These are phyloP conservation scores for Coleophora flavipennella DNA, from an alignment of 2,888 invertebrate genomes.

Conservation along the genomic window DNA sequence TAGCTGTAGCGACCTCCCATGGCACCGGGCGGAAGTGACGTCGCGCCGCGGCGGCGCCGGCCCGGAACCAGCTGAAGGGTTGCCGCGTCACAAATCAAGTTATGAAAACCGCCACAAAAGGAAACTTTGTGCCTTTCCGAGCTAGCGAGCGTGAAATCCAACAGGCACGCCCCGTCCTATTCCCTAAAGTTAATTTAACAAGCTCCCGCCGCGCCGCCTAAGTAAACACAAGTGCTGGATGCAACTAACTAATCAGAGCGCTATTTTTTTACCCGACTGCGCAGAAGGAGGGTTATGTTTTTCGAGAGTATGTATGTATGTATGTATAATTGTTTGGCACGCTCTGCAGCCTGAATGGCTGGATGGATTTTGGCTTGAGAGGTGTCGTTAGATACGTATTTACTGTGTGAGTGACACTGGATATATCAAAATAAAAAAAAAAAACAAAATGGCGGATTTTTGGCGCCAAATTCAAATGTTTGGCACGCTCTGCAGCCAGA, in stretches of 20 bases:
- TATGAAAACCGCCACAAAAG: conserved; percentile 71
- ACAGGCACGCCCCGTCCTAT: conserved; percentile 17
- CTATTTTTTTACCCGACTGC: conserved; percentile 19
- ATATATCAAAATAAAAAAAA: too few relatives aligned
- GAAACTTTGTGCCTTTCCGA: conserved; percentile 72
- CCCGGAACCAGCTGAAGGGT: conserved; percentile 66
- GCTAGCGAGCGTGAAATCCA: conserved; percentile 63
- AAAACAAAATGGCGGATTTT: too few relatives aligned
- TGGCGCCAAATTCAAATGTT: too few relatives aligned
- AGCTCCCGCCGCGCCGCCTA: conserved; percentile 20
- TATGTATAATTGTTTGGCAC: too few relatives aligned
- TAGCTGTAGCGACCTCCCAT: conserved; percentile 3
- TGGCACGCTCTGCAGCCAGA: too few relatives aligned
- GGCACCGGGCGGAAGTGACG: conserved; percentile 49
- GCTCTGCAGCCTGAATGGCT: too few relatives aligned
- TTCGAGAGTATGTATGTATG: too few relatives aligned
- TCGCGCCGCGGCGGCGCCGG: conserved; percentile 65
- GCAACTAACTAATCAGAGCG: conserved; percentile 4
- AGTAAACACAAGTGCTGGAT: conserved; percentile 18
- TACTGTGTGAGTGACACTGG: too few relatives aligned
- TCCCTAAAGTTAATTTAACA: conserved; percentile 25
- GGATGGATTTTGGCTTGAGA: too few relatives aligned
- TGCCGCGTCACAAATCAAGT: conserved; percentile 71
- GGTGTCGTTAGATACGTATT: too few relatives aligned
- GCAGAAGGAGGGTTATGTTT: conserved; percentile 37